phyloP scores from a whole-genome alignment of 2,797 vertebrate genomes.

The Mallotus villosus region DNA sequence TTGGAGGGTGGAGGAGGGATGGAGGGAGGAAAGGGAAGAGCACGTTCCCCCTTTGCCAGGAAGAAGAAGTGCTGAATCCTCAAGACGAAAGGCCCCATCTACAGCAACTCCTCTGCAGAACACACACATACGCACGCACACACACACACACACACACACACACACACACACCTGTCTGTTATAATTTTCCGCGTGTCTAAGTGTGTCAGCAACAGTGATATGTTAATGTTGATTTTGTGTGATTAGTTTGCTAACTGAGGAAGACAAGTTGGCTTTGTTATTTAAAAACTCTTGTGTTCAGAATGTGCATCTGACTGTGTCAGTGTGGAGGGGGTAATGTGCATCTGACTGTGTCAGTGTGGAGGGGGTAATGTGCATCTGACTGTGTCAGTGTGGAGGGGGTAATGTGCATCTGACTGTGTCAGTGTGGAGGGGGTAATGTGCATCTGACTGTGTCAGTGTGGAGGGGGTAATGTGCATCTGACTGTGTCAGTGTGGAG shows the following conservation, averaged over 20 bases:
- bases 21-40: not conserved
- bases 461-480: not conserved
- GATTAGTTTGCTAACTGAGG: not conserved
- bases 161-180: not conserved
- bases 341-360: too few species aligned
- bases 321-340: too few species aligned
- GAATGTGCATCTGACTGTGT: not conserved
- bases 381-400: too few species aligned
- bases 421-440: not conserved
- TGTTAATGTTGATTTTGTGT: not conserved
- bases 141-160: too few species aligned
- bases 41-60: constrained; percentile 11
- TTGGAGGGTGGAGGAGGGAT: not conserved
- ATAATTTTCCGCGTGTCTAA: not conserved
- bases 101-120: constrained; percentile 7
- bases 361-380: too few species aligned
- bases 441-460: too few species aligned
- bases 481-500: too few species aligned
- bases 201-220: not conserved
- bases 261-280: not conserved
- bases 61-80: constrained; percentile 25
- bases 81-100: constrained; percentile 10
- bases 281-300: not conserved
- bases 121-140: not conserved
- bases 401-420: too few species aligned